phyloP scores from a whole-genome alignment of 2,113 vertebrate species.

The Potamarius usumacintae region DNA sequence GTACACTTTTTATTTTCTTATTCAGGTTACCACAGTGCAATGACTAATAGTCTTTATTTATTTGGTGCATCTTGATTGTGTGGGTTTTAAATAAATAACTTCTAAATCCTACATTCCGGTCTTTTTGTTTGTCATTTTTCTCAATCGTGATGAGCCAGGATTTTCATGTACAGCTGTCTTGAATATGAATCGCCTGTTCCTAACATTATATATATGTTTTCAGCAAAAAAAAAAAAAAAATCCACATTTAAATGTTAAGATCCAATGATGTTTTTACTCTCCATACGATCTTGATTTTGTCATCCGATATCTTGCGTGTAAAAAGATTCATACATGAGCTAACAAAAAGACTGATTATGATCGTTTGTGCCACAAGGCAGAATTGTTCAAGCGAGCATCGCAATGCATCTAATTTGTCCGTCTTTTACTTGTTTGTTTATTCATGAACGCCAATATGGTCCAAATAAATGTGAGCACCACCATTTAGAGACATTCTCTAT shows the following conservation, averaged over 20 bases:
- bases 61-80: not conserved
- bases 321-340: not conserved
- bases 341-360: not conserved
- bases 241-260: not conserved
- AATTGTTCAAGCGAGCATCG: not conserved
- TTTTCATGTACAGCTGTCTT: not conserved
- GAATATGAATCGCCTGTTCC: not conserved
- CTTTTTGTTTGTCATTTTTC: not conserved
- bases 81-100: too few relatives aligned
- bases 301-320: not conserved
- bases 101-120: too few relatives aligned
- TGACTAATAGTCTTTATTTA: not conserved
- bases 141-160: not conserved
- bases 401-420: not conserved
- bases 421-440: too few relatives aligned
- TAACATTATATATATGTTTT: not conserved
- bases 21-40: not conserved
- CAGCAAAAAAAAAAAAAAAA: not conserved
- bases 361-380: not conserved
- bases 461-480: not conserved
- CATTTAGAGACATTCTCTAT: too few relatives aligned
- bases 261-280: not conserved
- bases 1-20: too few relatives aligned
- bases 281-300: not conserved
- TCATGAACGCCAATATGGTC: not conserved